These are phyloP conservation scores for Cephalopterus ornatus DNA, from an alignment of 2,113 vertebrate species.

Conservation along the genomic window DNA sequence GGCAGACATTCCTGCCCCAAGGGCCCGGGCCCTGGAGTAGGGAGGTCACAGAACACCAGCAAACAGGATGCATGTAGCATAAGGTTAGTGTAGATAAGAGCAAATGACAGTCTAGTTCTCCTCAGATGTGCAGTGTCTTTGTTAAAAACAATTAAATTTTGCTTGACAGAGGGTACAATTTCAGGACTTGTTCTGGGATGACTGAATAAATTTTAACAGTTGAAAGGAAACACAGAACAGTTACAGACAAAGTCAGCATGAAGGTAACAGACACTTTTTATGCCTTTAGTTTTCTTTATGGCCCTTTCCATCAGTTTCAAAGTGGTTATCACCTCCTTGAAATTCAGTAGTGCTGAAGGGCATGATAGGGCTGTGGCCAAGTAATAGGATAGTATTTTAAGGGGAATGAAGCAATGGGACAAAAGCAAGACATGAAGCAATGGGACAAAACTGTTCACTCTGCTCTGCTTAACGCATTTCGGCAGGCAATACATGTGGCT, in stretches of 20 bases:
- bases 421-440: neutral
- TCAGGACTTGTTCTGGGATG: neutral
- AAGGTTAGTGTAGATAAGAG: neutral
- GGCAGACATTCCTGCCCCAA: neutral
- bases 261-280: neutral
- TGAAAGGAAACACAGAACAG: neutral
- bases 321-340: neutral
- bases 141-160: neutral
- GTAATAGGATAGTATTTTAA: neutral
- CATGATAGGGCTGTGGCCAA: neutral
- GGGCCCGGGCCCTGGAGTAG: neutral
- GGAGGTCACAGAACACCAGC: neutral
- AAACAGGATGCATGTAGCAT: neutral
- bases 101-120: neutral
- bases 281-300: neutral
- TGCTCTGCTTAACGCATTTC: neutral
- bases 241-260: neutral
- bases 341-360: neutral
- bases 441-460: neutral
- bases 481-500: neutral
- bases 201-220: neutral
- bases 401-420: neutral
- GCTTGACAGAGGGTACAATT: neutral
- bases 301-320: neutral
- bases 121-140: neutral